These are phyloP conservation scores for Drosophila gaucha DNA, from an alignment of 2,888 invertebrate species.

Conservation along the genomic window DNA sequence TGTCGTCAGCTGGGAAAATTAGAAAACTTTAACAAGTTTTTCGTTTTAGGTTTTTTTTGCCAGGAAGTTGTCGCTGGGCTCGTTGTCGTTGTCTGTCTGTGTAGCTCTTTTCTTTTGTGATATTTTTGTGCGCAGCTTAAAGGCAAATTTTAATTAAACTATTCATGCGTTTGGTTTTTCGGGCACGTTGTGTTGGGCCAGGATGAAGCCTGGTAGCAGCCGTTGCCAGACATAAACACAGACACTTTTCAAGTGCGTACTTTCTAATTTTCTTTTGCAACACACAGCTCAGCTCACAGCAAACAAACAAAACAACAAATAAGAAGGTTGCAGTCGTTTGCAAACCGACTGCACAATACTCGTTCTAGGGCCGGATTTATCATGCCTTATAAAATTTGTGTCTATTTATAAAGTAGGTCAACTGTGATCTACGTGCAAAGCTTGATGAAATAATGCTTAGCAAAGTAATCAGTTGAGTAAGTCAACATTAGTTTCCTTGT, in stretches of 20 bases:
- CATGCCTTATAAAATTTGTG: too few species aligned
- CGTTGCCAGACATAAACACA: conserved; percentile 73
- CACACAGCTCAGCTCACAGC: conserved; percentile 66
- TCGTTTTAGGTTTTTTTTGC: conserved; percentile 19
- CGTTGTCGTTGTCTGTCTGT: conserved; percentile 14
- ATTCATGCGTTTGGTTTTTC: conserved; percentile 59
- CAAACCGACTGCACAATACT: neutral
- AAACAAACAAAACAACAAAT: conserved; percentile 41
- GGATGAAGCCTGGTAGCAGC: conserved; percentile 30
- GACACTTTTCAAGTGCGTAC: conserved; percentile 79
- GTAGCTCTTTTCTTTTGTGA: conserved; percentile 55
- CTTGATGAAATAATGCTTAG: too few species aligned
- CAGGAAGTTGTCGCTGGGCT: conserved; percentile 27
- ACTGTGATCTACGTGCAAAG: too few species aligned
- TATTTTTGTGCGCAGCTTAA: conserved; percentile 55
- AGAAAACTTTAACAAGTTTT: conserved; percentile 69
- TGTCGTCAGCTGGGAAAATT: conserved; percentile 68
- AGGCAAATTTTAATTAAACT: conserved; percentile 78
- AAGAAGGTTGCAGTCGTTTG: neutral
- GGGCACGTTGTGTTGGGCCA: conserved; percentile 11
- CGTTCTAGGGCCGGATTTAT: too few species aligned
- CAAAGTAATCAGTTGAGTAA: too few species aligned
- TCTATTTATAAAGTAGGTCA: neutral
- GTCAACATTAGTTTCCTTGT: too few species aligned
- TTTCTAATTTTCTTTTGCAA: conserved; percentile 77